Base-by-base conservation (phyloP, 2,113 vertebrate species). In the Neoarius graeffei region DNA sequence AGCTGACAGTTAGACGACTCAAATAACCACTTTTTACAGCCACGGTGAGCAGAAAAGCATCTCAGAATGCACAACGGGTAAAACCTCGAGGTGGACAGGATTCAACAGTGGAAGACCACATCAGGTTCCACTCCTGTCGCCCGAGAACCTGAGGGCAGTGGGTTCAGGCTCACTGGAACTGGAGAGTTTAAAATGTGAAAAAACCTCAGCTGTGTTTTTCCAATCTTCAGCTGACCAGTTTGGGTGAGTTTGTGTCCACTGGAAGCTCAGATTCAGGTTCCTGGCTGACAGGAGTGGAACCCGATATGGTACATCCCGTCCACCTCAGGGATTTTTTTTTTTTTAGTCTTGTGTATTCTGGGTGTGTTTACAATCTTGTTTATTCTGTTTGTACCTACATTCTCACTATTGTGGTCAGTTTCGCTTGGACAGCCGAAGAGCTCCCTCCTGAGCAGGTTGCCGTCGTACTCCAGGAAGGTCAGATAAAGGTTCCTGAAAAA, bases 401-500 rank as follows among this genome's bases (percentile, higher is more conserved):
- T 97, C 91, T 99, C 97, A 27, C 97, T 99, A 95, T 99, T 99
- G 94, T 97, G 92, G 20, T 99, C 98, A 0, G 97, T 93, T 86
- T 98, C 97, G 1, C 98, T 99, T 90, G 97, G 97, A 89, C 98
- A 99, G 84, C 98, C 98, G 14, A 99, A 99, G 42, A 99, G 96
- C 76, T 99, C 98, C 4, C 98, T 93, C 48, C 98, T 93, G 87
- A 99, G 94, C 77, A 99, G 95, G 93, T 99, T 99, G 15, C 98
- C 98, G 0, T 99, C 98, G 0, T 99, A 99, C 91, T 99, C 98
- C 94, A 99, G 94, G 85, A 99, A 99, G 52, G 98, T 99, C 86
- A 99, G 95, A 91, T 99, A 99, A 80, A 99, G 98, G 88, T 99
- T 99, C 59, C 98, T 95, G 92, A 99, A 99, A 77, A 99, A 99